Base-by-base conservation (phyloP, 92 coral and sea anemone genomes). In the Nematostella vectensis region DNA sequence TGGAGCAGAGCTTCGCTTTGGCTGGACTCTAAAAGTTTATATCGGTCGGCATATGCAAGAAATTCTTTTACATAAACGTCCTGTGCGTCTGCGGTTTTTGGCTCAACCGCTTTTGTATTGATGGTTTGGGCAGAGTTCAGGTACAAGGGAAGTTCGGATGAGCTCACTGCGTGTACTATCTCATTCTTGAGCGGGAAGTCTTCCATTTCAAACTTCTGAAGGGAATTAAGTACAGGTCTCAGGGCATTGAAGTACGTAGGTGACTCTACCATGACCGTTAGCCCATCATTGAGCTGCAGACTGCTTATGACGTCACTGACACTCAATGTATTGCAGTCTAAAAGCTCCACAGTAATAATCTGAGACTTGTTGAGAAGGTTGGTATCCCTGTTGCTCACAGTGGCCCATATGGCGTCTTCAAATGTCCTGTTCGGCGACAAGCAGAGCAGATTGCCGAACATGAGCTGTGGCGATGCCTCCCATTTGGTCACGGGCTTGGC, bases 381-480 rank as follows among this genome's bases (percentile, higher is more conserved):
- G 24, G 47, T 12, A 50, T 62, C 59, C 30, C 69, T 62, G 53
- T 62, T 49, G 27, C 59, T 27, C 45, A 62, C 69, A n/a, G 58
- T 48, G 0, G 69, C 69, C 69, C 69, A 62, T 9, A 62, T 50
- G 30, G 50, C 69, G 17, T 62, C 69, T 15, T 62, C 69, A 49
- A 62, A 62, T 42, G 30, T 62, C 30, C 47, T 50, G 60, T 62
- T 62, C 19, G 36, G 45, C 1, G 69, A 49, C 10, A 62, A 27
- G 27, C 69, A 62, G 16, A 62, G 37, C 45, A 62, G 53, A 19
- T 62, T 62, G 2, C 69, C 69, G 22, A 48, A 62, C 69, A 62
- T 62, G 37, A 62, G 59, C 33, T 62, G 69, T 18, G 69, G 69
- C 9, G 69, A 62, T 9, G 47, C 60, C 54, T 62, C 47, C 69